Evolutionary conservation across 1,140 invertebrate species (phyloP).

Genomic region (Pantala flavescens): DNA sequence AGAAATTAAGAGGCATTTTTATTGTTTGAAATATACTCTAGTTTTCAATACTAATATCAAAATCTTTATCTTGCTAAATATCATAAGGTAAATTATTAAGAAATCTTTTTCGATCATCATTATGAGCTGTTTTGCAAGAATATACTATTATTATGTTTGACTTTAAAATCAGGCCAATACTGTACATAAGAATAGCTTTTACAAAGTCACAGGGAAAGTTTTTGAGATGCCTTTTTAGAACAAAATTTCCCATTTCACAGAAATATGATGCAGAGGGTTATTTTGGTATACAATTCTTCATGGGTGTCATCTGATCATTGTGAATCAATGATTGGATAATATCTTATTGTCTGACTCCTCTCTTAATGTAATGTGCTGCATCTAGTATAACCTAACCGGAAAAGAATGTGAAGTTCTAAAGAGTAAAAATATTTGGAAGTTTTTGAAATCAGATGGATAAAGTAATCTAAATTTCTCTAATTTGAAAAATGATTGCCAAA

Average conservation of each 20-base stretch:
- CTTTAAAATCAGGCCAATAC: neutral
- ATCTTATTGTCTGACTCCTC: neutral
- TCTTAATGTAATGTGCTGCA: no score
- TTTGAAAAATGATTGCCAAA: neutral
- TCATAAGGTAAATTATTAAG: neutral
- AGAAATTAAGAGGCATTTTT: neutral
- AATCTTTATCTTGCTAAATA: neutral
- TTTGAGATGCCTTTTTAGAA: neutral
- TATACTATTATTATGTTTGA: neutral
- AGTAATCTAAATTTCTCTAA: neutral
- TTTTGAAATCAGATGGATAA: no score
- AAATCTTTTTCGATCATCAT: neutral
- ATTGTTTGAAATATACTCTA: conserved; percentile 4
- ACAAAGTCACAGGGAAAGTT: neutral
- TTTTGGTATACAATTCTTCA: neutral
- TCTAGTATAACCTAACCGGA: no score
- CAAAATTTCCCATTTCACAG: neutral
- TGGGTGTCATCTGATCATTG: neutral
- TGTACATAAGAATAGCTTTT: neutral
- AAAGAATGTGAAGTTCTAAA: no score
- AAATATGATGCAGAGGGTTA: neutral
- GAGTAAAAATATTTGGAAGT: no score
- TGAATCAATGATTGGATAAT: neutral
- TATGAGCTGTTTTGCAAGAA: conserved; percentile 7
- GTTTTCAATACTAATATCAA: neutral